phyloP scores from a whole-genome alignment of 2,113 vertebrate species.

The Guaruba guarouba region DNA sequence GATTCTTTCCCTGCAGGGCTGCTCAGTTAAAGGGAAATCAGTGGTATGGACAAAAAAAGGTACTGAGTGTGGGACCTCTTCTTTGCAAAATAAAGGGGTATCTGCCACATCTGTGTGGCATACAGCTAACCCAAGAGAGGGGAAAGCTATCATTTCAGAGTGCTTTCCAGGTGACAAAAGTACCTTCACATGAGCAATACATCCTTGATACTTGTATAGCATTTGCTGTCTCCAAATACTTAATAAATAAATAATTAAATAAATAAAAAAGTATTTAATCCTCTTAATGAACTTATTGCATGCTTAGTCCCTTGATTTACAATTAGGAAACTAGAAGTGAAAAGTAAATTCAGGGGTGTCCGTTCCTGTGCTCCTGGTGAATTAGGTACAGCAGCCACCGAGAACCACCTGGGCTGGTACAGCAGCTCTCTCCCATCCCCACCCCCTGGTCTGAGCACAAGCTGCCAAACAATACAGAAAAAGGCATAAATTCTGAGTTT shows the following conservation, averaged over 20 bases:
- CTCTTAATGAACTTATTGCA: not conserved
- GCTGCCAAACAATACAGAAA: not conserved
- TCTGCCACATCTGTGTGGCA: not conserved
- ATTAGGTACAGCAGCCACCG: accelerated
- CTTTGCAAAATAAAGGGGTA: not conserved
- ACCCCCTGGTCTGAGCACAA: not conserved
- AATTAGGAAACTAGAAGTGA: not conserved
- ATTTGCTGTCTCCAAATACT: not conserved
- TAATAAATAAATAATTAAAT: not conserved
- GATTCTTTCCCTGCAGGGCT: not conserved
- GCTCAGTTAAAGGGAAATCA: not conserved
- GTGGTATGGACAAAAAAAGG: accelerated
- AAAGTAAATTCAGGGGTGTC: not conserved
- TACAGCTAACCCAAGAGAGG: accelerated
- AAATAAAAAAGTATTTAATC: not conserved
- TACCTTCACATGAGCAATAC: not conserved
- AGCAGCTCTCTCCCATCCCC: not conserved
- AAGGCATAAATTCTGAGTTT: not conserved
- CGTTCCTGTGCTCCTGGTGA: not conserved
- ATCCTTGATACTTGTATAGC: not conserved
- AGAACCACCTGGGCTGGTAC: not conserved
- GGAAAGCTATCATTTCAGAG: not conserved
- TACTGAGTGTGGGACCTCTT: not conserved
- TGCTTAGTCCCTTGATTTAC: not conserved
- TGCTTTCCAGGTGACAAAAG: not conserved